Percentiles rank a stretch among this genome's conserved stretches.
Conservation (phyloP, 2,113 vertebrate genomes). For the Glaucidium brasilianum region DNA sequence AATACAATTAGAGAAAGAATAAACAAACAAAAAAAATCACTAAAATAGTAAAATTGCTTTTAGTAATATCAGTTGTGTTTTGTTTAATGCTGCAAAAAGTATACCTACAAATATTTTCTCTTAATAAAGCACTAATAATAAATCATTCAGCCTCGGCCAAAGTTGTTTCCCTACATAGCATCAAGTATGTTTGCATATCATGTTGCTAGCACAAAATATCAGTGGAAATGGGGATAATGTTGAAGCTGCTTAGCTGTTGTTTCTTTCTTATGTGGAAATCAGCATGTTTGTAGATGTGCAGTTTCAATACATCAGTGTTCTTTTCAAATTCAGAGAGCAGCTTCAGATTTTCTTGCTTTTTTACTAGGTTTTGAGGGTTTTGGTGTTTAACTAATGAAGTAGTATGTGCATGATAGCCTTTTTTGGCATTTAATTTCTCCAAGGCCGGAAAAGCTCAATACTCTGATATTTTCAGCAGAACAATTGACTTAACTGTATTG, state of each 20-base stretch:
- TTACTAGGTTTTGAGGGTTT: background rate
- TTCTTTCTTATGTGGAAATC: background rate
- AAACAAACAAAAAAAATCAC: too few species aligned
- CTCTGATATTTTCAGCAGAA: background rate
- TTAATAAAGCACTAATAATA: background rate
- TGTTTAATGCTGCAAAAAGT: background rate
- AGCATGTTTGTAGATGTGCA: background rate
- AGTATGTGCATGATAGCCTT: background rate
- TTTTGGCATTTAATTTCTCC: background rate
- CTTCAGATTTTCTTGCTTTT: background rate
- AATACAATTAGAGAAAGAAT: background rate
- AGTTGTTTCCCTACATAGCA: background rate
- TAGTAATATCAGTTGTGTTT: background rate
- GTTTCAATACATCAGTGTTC: background rate
- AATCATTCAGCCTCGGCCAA: background rate
- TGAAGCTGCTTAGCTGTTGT: background rate
- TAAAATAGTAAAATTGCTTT: background rate
- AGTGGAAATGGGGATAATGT: background rate
- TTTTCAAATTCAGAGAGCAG: background rate
- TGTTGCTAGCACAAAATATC: background rate
- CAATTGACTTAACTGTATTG: background rate
- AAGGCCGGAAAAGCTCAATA: background rate
- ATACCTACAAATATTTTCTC: background rate
- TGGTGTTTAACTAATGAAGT: background rate
- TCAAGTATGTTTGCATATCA: background rate